A percentile compares a stretch with the other conserved stretches of the same genome.
Conservation (phyloP, 2,113 vertebrate genomes). For the Seriola dumerili region DNA sequence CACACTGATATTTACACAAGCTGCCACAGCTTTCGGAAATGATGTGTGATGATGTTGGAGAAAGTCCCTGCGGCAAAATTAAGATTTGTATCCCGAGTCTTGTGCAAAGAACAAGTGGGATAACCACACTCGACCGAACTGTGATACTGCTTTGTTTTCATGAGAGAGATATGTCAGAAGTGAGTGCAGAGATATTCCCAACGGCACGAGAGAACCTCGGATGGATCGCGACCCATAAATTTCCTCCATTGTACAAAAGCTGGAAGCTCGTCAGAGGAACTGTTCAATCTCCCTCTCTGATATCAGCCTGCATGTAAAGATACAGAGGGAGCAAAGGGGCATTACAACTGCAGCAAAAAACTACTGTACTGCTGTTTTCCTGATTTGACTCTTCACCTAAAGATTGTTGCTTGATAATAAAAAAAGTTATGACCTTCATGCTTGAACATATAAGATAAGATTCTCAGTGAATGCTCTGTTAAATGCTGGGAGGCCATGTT, state of each 20-base stretch:
- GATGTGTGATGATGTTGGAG: background rate
- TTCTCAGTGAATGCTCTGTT: conserved; percentile 45
- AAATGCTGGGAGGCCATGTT: conserved; percentile 46
- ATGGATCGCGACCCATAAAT: conserved; percentile 32
- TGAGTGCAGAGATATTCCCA: conserved; percentile 5
- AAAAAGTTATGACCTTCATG: conserved; percentile 26
- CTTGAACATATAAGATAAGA: conserved; percentile 47
- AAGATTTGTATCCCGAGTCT: conserved; percentile 3
- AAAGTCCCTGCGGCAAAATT: background rate
- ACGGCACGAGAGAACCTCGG: conserved; percentile 16
- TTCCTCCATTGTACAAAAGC: conserved; percentile 68
- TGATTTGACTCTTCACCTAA: conserved; percentile 55
- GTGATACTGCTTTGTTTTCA: conserved; percentile 2
- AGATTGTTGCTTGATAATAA: conserved; percentile 30
- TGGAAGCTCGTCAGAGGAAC: conserved; percentile 77
- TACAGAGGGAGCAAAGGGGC: conserved; percentile 9
- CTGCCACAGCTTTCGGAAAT: background rate
- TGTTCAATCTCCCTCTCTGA: conserved; percentile 44
- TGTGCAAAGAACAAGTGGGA: background rate
- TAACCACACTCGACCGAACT: background rate
- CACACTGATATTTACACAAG: conserved; percentile 55
- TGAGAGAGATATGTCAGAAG: conserved; percentile 5
- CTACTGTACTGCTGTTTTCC: conserved; percentile 48
- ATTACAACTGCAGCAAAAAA: conserved; percentile 25
- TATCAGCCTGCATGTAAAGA: conserved; percentile 47